These are phyloP conservation scores for Ophion obscuratus DNA, from an alignment of 2,888 invertebrate genomes.

Conservation along the genomic window DNA sequence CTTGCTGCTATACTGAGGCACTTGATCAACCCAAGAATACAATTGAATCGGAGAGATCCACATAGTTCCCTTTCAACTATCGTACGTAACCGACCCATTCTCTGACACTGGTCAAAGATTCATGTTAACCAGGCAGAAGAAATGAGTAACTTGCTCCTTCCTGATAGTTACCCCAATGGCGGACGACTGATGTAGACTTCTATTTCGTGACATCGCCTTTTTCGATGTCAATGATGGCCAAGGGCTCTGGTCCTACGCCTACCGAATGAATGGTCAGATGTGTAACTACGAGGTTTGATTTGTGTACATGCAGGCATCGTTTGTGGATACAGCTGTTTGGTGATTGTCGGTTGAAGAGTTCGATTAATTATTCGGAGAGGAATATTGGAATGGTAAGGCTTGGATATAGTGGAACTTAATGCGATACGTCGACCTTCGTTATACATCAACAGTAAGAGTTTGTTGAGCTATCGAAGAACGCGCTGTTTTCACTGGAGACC, in stretches of 20 bases:
- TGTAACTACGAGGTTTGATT: background rate
- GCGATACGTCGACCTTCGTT: background rate
- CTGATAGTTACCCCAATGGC: background rate
- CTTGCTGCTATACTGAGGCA: too few relatives aligned
- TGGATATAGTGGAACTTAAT: background rate
- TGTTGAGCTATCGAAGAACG: constrained; percentile 35
- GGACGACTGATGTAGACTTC: background rate
- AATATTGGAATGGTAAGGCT: background rate
- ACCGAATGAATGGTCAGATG: background rate
- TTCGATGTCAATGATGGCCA: background rate
- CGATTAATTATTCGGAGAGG: constrained; percentile 15
- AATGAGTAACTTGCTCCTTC: background rate
- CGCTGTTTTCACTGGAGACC: constrained; percentile 27
- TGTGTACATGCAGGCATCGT: background rate
- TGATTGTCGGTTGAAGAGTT: constrained; percentile 13
- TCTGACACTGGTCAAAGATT: background rate
- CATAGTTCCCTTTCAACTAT: background rate
- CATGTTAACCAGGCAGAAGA: background rate
- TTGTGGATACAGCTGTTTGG: background rate
- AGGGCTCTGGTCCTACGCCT: background rate
- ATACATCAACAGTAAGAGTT: constrained; percentile 38
- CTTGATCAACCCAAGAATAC: too few relatives aligned
- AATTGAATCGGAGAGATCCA: too few relatives aligned
- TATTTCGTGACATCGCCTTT: background rate
- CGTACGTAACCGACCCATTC: background rate